These are phyloP conservation scores for Andrena trimmerana DNA, from an alignment of 2,888 invertebrate genomes.

Conservation along the genomic window DNA sequence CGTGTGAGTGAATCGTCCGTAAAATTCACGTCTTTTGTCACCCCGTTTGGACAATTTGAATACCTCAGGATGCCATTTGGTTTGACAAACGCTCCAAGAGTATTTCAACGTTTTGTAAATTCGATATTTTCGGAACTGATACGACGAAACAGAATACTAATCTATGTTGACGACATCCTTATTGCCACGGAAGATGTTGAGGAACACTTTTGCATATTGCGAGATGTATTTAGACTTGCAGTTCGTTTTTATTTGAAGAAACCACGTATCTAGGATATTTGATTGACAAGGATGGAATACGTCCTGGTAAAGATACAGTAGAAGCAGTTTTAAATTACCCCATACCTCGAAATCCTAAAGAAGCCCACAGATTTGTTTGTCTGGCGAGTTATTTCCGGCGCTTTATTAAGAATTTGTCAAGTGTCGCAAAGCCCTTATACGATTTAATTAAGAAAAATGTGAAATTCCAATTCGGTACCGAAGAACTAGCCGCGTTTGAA, in stretches of 20 bases:
- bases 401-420: constrained; percentile 59
- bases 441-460: constrained; percentile 45
- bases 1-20: background rate
- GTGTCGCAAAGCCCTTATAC: constrained; percentile 62
- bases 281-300: constrained; percentile 45
- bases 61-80: constrained; percentile 28
- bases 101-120: no score
- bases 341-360: constrained; percentile 55
- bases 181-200: no score
- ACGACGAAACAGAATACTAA: no score
- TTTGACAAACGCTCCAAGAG: constrained; percentile 20
- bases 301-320: constrained; percentile 44
- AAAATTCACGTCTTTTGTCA: constrained; percentile 30
- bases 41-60: constrained; percentile 28
- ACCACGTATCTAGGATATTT: constrained; percentile 41
- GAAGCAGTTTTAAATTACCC: constrained; percentile 55
- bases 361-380: constrained; percentile 56
- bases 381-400: constrained; percentile 64
- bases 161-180: no score
- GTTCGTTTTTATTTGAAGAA: constrained; percentile 1
- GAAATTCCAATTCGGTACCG: background rate
- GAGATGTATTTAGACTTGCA: constrained; percentile 47
- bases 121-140: no score
- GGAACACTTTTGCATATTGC: constrained; percentile 34
- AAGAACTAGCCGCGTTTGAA: constrained; percentile 66